Percentiles rank a stretch among this genome's conserved stretches.
phyloP scores from a whole-genome alignment of 1,140 invertebrate species.

The Papilio glaucus region DNA sequence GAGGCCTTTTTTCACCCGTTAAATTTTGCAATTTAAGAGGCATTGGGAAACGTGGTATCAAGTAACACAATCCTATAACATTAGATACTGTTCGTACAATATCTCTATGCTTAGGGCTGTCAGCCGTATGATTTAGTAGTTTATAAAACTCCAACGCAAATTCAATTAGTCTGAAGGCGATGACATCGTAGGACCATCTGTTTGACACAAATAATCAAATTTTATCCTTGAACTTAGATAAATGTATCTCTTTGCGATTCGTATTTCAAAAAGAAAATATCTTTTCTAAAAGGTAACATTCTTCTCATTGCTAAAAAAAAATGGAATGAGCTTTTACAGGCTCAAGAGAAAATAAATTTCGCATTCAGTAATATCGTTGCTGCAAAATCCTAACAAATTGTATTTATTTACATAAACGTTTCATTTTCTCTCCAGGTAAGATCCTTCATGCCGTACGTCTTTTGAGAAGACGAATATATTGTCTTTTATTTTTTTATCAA shows the following conservation, averaged over 20 bases:
- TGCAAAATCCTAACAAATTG: constrained; percentile 17
- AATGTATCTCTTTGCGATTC: neutral
- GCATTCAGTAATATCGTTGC: constrained; percentile 1
- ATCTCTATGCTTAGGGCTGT: too few species aligned
- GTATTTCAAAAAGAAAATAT: neutral
- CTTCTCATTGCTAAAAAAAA: constrained; percentile 7
- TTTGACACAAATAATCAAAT: neutral
- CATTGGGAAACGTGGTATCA: too few species aligned
- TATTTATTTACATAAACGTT: constrained; percentile 22
- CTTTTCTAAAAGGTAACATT: neutral
- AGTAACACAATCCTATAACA: too few species aligned
- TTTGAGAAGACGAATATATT: neutral
- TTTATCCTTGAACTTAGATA: neutral
- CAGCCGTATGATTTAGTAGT: too few species aligned
- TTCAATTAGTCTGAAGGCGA: neutral
- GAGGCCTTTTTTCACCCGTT: too few species aligned
- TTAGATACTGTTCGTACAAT: too few species aligned
- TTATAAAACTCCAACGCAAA: too few species aligned
- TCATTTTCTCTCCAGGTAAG: constrained; percentile 4
- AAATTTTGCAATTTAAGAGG: too few species aligned
- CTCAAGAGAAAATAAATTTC: constrained; percentile 7
- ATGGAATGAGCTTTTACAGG: neutral
- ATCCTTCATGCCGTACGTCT: neutral
- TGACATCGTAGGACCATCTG: neutral
- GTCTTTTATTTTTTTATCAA: too few species aligned